Base-by-base conservation (phyloP, 1,140 invertebrate species). In the Aphelenchoides besseyi region DNA sequence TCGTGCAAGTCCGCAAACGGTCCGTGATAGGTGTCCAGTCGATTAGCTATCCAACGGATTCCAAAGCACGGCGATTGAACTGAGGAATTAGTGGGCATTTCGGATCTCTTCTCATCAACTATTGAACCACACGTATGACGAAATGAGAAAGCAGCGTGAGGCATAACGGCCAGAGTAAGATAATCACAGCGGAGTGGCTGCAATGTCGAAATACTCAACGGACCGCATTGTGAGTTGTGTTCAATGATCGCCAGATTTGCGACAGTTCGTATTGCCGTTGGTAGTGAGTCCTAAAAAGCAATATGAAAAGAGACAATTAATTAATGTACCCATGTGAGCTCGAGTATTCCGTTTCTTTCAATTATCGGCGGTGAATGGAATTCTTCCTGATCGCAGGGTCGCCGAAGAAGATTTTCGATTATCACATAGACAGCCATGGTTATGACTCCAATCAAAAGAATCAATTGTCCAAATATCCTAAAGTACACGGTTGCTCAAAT, bases 281-380 rank as follows among this genome's bases (percentile, higher is more conserved):
- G 55, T 5, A 59, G 55, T 12, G 55, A 59, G 32, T 59, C 55
- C 55, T 59, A 33, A 59, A 59, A 5, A 23, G 23, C 5, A 59
- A 23, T 28, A 8, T 18, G 16, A 5, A 59, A 8, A 59, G 18
- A 41, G 5, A n/a, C 18, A 5, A 59, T 59, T 23, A 5, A 59
- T 8, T 33, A 33, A 59, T 23, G 5, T 16, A 59, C 55, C 55
- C 55, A 59, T 29, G 55, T 8, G 12, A 59, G 32, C 55, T 59
- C 55, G 5, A 59, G 23, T 8, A 59, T 18, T 8, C 55, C 55
- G 55, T 59, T 18, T 18, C 55, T 5, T 59, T 59, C 55, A 33
- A 59, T 59, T 12, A 59, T 8, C 5, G 55, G 55, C 55, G 55
- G 5, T 8, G 18, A 33, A 28, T 33, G 55, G 5, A 59, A 18